These are phyloP conservation scores for Lithosia quadra DNA, from an alignment of 2,888 invertebrate species.

Conservation along the genomic window DNA sequence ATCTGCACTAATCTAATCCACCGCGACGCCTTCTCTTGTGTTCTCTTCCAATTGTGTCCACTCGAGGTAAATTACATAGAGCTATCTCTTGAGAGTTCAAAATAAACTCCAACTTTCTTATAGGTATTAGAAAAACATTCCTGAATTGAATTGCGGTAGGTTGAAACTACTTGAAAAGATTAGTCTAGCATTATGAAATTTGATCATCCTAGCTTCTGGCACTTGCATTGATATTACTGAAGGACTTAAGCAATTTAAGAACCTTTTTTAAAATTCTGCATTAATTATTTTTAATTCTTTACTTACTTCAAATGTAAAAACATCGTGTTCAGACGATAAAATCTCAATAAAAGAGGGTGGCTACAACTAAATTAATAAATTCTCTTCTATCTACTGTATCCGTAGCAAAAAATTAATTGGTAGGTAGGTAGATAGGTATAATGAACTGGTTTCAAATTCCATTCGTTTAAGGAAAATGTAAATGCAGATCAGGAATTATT, in stretches of 20 bases:
- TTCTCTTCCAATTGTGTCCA: conserved; percentile 86
- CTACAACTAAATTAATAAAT: not conserved
- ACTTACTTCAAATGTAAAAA: not conserved
- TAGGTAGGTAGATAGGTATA: not conserved
- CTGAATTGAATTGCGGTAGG: not conserved
- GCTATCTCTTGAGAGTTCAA: conserved; percentile 77
- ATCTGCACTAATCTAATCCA: conserved; percentile 84
- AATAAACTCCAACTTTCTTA: conserved; percentile 71
- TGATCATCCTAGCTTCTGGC: not conserved
- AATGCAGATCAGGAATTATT: conserved; percentile 2
- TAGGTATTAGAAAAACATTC: conserved; percentile 59
- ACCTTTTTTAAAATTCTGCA: not conserved
- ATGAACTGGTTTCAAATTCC: not conserved
- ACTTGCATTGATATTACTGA: not conserved
- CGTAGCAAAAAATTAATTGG: not conserved
- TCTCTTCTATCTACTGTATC: not conserved
- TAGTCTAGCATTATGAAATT: not conserved
- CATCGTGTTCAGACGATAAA: not conserved
- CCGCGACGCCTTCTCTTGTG: conserved; percentile 82
- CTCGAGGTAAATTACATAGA: conserved; percentile 81
- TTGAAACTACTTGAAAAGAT: not conserved
- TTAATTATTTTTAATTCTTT: no score
- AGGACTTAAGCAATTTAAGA: not conserved
- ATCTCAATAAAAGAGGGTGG: not conserved
- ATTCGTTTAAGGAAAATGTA: not conserved